Conservation (phyloP, 2,888 invertebrate species). For the Andrena bucephala region DNA sequence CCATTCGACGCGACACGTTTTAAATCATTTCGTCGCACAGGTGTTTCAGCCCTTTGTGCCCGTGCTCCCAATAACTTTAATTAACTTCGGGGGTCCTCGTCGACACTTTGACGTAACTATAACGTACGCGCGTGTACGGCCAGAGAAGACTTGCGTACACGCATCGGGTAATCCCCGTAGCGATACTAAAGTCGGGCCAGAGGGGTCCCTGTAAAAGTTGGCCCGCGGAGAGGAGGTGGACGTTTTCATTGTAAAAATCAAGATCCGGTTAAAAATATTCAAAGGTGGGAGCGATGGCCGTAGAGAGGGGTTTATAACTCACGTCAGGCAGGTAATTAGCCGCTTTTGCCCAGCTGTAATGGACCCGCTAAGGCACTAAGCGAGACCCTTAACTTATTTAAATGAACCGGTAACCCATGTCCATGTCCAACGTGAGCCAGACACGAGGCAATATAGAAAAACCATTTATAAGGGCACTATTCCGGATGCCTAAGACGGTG, state of each 20-base stretch:
- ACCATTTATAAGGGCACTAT: conserved; percentile 84
- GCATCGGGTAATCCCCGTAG: conserved; percentile 1
- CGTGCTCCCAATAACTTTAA: conserved; percentile 21
- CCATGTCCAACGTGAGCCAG: conserved; percentile 81
- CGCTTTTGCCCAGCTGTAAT: conserved; percentile 85
- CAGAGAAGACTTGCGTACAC: neutral
- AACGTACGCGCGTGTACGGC: neutral
- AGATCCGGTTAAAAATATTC: conserved; percentile 79
- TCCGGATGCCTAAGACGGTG: conserved; percentile 76
- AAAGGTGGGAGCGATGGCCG: conserved; percentile 71
- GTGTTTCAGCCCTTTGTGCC: conserved; percentile 1
- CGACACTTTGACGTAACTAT: conserved; percentile 10
- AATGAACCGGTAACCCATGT: conserved; percentile 85
- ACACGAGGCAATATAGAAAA: conserved; percentile 84
- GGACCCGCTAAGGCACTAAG: conserved; percentile 83
- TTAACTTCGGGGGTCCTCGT: conserved; percentile 24
- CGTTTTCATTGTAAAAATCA: conserved; percentile 77
- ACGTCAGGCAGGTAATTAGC: conserved; percentile 85
- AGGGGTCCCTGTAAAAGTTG: conserved; percentile 37
- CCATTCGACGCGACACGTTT: neutral
- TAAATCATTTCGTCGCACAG: conserved; percentile 27
- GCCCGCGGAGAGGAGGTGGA: conserved; percentile 29
- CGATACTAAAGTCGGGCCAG: conserved; percentile 30
- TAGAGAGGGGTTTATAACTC: conserved; percentile 83
- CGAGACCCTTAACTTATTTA: conserved; percentile 85